These are phyloP conservation scores for Telenomus remus DNA, from an alignment of 1,140 invertebrate genomes.

Conservation along the genomic window DNA sequence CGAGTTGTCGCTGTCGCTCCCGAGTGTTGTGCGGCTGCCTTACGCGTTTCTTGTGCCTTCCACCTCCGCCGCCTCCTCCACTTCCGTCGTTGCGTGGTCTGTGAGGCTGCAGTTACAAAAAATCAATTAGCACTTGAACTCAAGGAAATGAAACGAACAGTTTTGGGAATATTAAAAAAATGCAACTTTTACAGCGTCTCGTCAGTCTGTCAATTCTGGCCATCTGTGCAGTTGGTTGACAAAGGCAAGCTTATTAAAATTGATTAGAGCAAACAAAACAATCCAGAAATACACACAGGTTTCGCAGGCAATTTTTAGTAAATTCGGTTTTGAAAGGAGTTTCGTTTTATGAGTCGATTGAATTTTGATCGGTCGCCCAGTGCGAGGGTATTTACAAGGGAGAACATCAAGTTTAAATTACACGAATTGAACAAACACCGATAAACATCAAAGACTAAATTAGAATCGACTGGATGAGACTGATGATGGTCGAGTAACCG, in stretches of 20 bases:
- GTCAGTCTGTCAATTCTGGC: slow-evolving; percentile 12
- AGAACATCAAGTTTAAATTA: too few relatives aligned
- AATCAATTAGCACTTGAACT: neutral
- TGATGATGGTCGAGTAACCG: too few relatives aligned
- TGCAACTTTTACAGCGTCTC: slow-evolving; percentile 25
- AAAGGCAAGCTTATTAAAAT: slow-evolving; percentile 34
- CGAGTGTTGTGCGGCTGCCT: slow-evolving; percentile 90
- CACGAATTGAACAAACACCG: too few relatives aligned
- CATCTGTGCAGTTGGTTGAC: neutral
- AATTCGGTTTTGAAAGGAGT: slow-evolving; percentile 1
- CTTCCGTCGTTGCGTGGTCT: slow-evolving; percentile 78
- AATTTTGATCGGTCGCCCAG: neutral
- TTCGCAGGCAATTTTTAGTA: slow-evolving; percentile 16
- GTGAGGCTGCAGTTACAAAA: slow-evolving; percentile 75
- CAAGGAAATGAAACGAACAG: slow-evolving; percentile 1
- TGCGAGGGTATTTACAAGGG: too few relatives aligned
- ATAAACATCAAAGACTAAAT: too few relatives aligned
- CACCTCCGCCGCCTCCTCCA: slow-evolving; percentile 73
- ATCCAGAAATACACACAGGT: slow-evolving; percentile 36
- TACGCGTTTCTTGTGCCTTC: slow-evolving; percentile 87
- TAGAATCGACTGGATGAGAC: too few relatives aligned
- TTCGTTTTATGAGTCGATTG: neutral
- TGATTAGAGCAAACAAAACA: slow-evolving; percentile 42
- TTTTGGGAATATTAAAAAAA: neutral
- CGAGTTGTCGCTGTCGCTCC: slow-evolving; percentile 88